A percentile compares a stretch with the other conserved stretches of the same genome.
Evolutionary conservation across 1,140 invertebrate genomes (phyloP).

Genomic region (Phenacoccus solenopsis): DNA sequence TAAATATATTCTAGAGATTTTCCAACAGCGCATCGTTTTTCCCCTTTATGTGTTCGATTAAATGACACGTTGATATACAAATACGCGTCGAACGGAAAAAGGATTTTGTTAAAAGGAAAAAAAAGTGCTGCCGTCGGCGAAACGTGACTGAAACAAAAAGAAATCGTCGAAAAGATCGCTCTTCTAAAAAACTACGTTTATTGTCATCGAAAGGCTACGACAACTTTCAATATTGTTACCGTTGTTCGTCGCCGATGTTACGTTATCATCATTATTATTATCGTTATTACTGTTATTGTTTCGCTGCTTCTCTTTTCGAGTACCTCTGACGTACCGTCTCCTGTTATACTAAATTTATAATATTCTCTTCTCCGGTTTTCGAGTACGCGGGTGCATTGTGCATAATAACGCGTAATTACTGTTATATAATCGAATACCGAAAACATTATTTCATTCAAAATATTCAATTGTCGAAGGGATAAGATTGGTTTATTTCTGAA

Average conservation of each 20-base stretch:
- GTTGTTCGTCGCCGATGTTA: background rate
- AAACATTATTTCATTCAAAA: too few relatives aligned
- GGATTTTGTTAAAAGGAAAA: background rate
- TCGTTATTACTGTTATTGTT: conserved; percentile 8
- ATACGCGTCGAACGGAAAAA: background rate
- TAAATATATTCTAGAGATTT: too few relatives aligned
- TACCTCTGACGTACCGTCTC: conserved; percentile 8
- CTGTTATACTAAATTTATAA: background rate
- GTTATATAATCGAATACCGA: too few relatives aligned
- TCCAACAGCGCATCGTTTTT: too few relatives aligned
- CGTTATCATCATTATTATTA: conserved; percentile 13
- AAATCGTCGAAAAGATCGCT: conserved; percentile 3
- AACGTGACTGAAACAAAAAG: conserved; percentile 16
- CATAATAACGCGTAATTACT: too few relatives aligned
- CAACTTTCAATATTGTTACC: conserved; percentile 18
- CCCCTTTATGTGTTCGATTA: conserved; percentile 2
- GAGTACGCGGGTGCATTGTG: too few relatives aligned
- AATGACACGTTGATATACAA: conserved; percentile 2
- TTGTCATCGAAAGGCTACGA: conserved; percentile 12
- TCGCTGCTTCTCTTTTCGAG: background rate
- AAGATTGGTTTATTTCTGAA: too few relatives aligned
- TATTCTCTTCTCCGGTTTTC: background rate
- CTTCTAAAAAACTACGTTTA: conserved; percentile 10
- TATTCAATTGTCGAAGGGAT: too few relatives aligned
- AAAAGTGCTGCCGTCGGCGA: conserved; percentile 14